phyloP scores from a whole-genome alignment of 1,140 invertebrate genomes.

The Drosophila repletoides region DNA sequence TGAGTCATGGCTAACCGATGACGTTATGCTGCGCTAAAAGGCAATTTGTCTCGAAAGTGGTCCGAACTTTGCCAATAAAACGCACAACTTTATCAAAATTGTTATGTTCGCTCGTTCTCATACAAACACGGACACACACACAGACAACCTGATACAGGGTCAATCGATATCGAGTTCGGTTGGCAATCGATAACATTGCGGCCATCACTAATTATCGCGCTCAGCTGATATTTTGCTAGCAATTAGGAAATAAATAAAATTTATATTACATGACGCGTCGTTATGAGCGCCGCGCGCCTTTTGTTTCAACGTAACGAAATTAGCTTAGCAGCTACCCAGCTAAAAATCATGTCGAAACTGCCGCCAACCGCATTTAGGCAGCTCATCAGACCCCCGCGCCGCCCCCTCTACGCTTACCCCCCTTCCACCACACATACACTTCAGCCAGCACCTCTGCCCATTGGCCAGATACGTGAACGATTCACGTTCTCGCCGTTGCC shows the following conservation, averaged over 20 bases:
- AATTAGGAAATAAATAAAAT: slow-evolving; percentile 21
- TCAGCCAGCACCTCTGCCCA: slow-evolving; percentile 14
- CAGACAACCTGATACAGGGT: too few relatives aligned
- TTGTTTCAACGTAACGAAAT: slow-evolving; percentile 39
- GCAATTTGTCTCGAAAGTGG: slow-evolving; percentile 41
- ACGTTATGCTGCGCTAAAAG: slow-evolving; percentile 51
- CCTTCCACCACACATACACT: too few relatives aligned
- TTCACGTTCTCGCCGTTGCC: slow-evolving; percentile 25
- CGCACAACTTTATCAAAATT: slow-evolving; percentile 25
- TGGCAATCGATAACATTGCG: slow-evolving; percentile 14
- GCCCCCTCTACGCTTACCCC: too few relatives aligned
- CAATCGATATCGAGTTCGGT: slow-evolving; percentile 19
- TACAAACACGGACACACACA: neutral
- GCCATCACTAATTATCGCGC: slow-evolving; percentile 10
- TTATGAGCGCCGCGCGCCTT: slow-evolving; percentile 29
- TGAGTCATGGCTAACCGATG: slow-evolving; percentile 44
- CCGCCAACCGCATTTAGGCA: slow-evolving; percentile 29
- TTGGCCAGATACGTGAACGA: slow-evolving; percentile 34
- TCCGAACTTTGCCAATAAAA: slow-evolving; percentile 39
- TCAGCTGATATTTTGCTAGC: slow-evolving; percentile 26
- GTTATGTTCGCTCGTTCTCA: neutral
- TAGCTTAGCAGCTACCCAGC: slow-evolving; percentile 44
- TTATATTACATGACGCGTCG: slow-evolving; percentile 19
- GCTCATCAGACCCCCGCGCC: slow-evolving; percentile 13
- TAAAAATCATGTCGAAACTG: slow-evolving; percentile 39